phyloP scores from a whole-genome alignment of 2,888 invertebrate species.

The Seira ritae region DNA sequence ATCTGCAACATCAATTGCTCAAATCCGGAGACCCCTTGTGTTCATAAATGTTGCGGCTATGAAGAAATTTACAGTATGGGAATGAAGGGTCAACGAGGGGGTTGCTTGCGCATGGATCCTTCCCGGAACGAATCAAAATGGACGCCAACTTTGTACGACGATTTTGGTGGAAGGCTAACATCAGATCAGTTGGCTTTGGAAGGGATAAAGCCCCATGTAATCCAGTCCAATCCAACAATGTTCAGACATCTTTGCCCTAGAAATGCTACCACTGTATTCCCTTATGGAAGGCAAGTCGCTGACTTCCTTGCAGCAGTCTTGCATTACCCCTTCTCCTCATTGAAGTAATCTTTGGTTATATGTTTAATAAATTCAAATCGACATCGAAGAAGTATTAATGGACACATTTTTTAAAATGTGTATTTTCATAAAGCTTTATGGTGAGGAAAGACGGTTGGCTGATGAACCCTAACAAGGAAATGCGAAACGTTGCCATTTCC shows the following conservation, averaged over 20 bases:
- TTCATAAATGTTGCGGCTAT: conserved; percentile 62
- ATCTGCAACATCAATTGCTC: conserved; percentile 61
- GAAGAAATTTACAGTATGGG: conserved; percentile 65
- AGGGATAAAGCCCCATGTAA: conserved; percentile 54
- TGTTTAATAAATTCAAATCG: neutral
- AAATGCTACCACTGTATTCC: conserved; percentile 58
- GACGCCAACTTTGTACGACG: conserved; percentile 55
- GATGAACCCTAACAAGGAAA: conserved; percentile 47
- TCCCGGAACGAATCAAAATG: conserved; percentile 46
- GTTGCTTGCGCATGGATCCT: conserved; percentile 55
- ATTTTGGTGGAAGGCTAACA: conserved; percentile 25
- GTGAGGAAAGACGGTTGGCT: conserved; percentile 64
- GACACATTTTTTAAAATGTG: neutral
- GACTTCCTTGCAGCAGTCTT: conserved; percentile 50
- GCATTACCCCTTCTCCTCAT: conserved; percentile 41
- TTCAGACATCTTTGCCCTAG: conserved; percentile 52
- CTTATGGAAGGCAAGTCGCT: conserved; percentile 55
- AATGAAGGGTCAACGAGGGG: conserved; percentile 56
- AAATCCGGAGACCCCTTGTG: conserved; percentile 60
- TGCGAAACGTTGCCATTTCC: conserved; percentile 55
- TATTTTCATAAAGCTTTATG: conserved; percentile 55
- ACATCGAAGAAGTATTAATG: neutral
- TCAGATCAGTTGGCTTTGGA: conserved; percentile 32
- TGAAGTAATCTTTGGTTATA: conserved; percentile 44
- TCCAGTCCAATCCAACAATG: conserved; percentile 57